Evolutionary conservation across 1,140 invertebrate species (phyloP).

Genomic region (Saccostrea echinata): DNA sequence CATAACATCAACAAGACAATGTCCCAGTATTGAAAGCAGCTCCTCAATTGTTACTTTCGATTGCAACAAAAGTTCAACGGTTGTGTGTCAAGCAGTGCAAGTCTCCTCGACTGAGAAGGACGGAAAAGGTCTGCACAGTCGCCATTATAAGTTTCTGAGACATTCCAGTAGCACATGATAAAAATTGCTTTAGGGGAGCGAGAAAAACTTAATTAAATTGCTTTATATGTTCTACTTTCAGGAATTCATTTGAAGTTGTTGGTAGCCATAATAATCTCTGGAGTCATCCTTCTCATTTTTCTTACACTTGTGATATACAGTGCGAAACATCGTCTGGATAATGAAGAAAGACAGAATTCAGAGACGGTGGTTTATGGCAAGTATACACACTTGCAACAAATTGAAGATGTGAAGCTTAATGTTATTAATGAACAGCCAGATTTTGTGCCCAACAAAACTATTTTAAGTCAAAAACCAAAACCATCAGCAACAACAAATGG

Average conservation of each 20-base stretch:
- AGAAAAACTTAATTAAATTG: neutral
- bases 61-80: neutral
- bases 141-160: neutral
- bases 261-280: neutral
- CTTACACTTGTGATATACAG: neutral
- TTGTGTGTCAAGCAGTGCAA: neutral
- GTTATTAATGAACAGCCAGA: neutral
- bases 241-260: slow-evolving; percentile 8
- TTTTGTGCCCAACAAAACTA: neutral
- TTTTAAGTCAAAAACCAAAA: neutral
- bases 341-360: neutral
- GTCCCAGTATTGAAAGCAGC: neutral
- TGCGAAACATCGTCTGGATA: slow-evolving; percentile 3
- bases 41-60: neutral
- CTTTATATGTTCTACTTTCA: neutral
- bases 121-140: neutral
- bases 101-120: neutral
- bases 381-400: neutral
- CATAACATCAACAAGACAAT: neutral
- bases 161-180: too few relatives aligned
- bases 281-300: slow-evolving; percentile 8
- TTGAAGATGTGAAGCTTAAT: neutral
- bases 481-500: neutral
- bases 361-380: neutral
- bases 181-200: too few relatives aligned